These are phyloP conservation scores for Macrostomum lignano DNA, from an alignment of 1,140 invertebrate genomes.

Conservation along the genomic window DNA sequence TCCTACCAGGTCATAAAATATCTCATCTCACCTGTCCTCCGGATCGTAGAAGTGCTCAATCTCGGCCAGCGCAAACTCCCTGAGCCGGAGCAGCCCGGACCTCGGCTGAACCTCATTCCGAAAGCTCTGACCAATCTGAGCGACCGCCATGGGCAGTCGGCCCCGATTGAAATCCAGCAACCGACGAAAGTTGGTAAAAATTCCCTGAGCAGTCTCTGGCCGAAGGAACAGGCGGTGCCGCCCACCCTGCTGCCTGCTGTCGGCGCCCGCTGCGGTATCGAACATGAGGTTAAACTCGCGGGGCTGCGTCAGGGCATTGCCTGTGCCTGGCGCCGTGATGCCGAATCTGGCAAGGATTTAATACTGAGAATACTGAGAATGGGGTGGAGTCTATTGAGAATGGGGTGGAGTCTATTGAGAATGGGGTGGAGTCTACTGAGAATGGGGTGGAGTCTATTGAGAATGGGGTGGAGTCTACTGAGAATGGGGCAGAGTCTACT, in stretches of 20 bases:
- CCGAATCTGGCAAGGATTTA: conserved; percentile 49
- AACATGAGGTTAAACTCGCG: conserved; percentile 98
- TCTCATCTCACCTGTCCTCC: conserved; percentile 39
- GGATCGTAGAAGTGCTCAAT: conserved; percentile 99
- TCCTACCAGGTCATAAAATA: conserved; percentile 1
- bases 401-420: too few relatives aligned
- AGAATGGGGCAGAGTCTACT: too few relatives aligned
- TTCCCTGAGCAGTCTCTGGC: conserved; percentile 93
- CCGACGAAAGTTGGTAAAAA: conserved; percentile 94
- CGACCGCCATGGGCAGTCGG: conserved; percentile 75
- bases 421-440: too few relatives aligned
- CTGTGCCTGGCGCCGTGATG: conserved; percentile 74
- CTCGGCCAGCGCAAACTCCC: conserved; percentile 97
- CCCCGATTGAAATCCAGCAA: conserved; percentile 88
- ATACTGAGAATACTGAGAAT: too few relatives aligned
- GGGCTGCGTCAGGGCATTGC: conserved; percentile 69
- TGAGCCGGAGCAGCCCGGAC: conserved; percentile 48
- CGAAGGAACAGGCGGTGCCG: conserved; percentile 48
- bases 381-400: too few relatives aligned
- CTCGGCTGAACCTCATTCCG: conserved; percentile 95
- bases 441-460: too few relatives aligned
- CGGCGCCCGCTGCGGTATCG: conserved; percentile 74
- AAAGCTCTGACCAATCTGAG: conserved; percentile 87
- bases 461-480: too few relatives aligned
- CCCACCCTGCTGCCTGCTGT: conserved; percentile 66